These are phyloP conservation scores for Eulemur mongoz DNA, from an alignment of 2,797 vertebrate species.

Conservation along the genomic window DNA sequence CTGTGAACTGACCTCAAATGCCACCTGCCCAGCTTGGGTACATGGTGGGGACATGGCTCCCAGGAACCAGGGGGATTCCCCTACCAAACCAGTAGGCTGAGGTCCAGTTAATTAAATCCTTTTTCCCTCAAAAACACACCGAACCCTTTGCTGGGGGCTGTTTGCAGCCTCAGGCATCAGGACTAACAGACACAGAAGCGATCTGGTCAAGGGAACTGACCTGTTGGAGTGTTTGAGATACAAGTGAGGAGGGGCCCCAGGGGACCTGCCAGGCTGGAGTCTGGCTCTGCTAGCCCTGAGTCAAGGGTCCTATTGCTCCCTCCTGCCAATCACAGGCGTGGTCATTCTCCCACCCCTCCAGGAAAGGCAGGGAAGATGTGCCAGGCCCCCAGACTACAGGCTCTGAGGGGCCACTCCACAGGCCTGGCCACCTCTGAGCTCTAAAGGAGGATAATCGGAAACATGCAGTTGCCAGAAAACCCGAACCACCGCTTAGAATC, in stretches of 20 bases:
- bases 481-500: accelerated
- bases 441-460: not conserved
- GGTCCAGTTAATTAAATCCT: not conserved
- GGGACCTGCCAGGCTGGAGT: not conserved
- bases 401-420: not conserved
- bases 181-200: slow-evolving; percentile 67
- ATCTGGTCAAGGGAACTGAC: slow-evolving; percentile 8
- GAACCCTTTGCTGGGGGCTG: not conserved
- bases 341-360: not conserved
- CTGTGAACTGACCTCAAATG: not conserved
- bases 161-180: slow-evolving; percentile 17
- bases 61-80: not conserved
- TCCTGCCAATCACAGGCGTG: not conserved
- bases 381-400: not conserved
- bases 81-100: not conserved
- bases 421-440: not conserved
- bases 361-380: not conserved
- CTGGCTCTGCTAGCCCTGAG: not conserved
- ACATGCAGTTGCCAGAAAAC: accelerated
- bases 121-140: not conserved
- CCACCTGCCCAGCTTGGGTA: not conserved
- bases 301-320: not conserved
- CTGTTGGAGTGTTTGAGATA: accelerated
- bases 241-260: not conserved
- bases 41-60: not conserved